A percentile compares a stretch with the other conserved stretches of the same genome.
Evolutionary conservation across 1,140 invertebrate species (phyloP).

Genomic region (Octopus sinensis): DNA sequence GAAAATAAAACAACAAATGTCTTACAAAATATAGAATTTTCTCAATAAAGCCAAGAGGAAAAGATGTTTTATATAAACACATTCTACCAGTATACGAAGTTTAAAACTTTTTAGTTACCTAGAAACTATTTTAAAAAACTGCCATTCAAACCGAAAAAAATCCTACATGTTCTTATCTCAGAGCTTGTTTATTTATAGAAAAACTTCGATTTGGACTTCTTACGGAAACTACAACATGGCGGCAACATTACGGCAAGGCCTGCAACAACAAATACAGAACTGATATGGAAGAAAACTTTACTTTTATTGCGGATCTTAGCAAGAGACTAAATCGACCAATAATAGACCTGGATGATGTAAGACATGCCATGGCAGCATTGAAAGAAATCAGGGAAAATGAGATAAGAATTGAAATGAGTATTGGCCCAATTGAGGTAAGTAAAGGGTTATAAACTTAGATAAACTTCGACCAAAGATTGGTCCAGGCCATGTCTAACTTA

Average conservation of each 20-base stretch:
- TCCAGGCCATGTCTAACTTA: too few relatives aligned
- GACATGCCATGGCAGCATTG: slow-evolving; percentile 87
- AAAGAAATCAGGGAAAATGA: slow-evolving; percentile 91
- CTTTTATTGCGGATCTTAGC: slow-evolving; percentile 87
- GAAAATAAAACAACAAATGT: too few relatives aligned
- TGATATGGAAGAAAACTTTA: slow-evolving; percentile 92
- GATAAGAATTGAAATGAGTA: slow-evolving; percentile 89
- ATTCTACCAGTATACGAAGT: too few relatives aligned
- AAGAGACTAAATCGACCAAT: slow-evolving; percentile 82
- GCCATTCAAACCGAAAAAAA: too few relatives aligned
- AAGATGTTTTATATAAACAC: too few relatives aligned
- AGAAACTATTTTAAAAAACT: too few relatives aligned
- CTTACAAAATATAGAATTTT: too few relatives aligned
- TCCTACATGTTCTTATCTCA: too few relatives aligned
- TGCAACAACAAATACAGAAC: slow-evolving; percentile 88
- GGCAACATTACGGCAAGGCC: slow-evolving; percentile 78
- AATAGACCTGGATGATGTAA: slow-evolving; percentile 86
- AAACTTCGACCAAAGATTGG: too few relatives aligned
- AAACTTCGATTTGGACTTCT: slow-evolving; percentile 81
- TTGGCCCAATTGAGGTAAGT: slow-evolving; percentile 82
- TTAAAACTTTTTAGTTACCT: too few relatives aligned
- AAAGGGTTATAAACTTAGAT: too few relatives aligned
- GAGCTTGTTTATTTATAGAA: slow-evolving; percentile 61
- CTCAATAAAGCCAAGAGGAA: too few relatives aligned
- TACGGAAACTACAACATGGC: slow-evolving; percentile 83